Conservation (phyloP, 2,113 vertebrate genomes). For the Petrocephalus microphthalmus region DNA sequence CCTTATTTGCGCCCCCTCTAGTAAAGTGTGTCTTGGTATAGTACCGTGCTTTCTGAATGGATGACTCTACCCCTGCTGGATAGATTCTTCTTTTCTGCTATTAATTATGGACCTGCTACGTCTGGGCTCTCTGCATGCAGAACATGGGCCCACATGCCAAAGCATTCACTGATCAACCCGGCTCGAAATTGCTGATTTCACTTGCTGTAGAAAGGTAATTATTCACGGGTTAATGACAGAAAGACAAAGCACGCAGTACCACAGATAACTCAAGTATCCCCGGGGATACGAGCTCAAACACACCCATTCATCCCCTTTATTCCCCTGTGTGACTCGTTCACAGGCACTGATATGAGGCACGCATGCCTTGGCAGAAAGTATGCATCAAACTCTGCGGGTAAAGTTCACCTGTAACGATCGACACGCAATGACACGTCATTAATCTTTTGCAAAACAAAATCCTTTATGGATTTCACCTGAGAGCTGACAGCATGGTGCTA, state of each 20-base stretch:
- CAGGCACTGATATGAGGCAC: conserved; percentile 6
- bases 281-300: background rate
- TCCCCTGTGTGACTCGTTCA: conserved; percentile 8
- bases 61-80: background rate
- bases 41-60: background rate
- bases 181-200: background rate
- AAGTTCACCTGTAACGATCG: background rate
- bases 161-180: background rate
- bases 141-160: background rate
- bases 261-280: background rate
- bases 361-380: background rate
- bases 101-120: background rate
- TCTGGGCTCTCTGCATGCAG: background rate
- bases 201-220: background rate
- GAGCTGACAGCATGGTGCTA: background rate
- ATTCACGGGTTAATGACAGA: background rate
- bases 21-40: background rate
- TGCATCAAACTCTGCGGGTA: background rate
- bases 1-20: background rate
- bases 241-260: background rate
- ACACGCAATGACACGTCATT: background rate
- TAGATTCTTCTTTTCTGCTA: background rate
- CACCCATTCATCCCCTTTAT: conserved; percentile 4
- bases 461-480: background rate
- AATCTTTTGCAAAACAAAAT: background rate